Evolutionary conservation across 2,113 vertebrate species (phyloP), one percentile per base, ranked within the genome.

Genomic region (Megaceryle torquata): DNA sequence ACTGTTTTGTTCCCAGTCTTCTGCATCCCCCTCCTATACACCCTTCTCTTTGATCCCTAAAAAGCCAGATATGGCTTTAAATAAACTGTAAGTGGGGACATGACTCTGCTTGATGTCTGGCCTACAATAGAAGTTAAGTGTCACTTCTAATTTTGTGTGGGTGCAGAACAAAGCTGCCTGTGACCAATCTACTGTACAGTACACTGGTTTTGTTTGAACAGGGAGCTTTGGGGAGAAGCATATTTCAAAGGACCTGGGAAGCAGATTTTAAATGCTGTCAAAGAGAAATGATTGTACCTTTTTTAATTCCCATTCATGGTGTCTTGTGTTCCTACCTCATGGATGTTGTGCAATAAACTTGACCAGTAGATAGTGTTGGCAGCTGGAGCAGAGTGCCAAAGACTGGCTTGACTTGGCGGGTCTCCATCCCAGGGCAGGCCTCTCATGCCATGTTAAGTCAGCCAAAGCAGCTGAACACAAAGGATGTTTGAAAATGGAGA

Each of bases 111-210:
- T 96, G 87, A 96, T 88, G 96, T 94, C 91, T 97, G 89, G 87
- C 92, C 79, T 84, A 89, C 89, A 78, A 87, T 95, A 82, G 92
- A 93, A 95, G 81, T 56, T 44, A 95, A 91, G 84, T 96, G 91
- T 96, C 95, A 95, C 87, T 96, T 97, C 91, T 83, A 74, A 96
- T 95, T 96, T 95, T 81, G 80, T 86, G 96, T 97, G 95, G 96
- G 95, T 88, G 83, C 54, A 95, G 86, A 97, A 97, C 95, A 98
- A 97, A 98, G 96, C 82, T 68, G 96, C 92, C 85, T 61, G 72
- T 84, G 93, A 94, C 95, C 72, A 86, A 97, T 97, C 83, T 82
- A 59, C 91, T 74, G 80, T 59, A 61, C 59, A 72, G 53, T 31
- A 41, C 63, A 26, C 76, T 51, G 44, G 81, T 75, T 92, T 93